Evolutionary conservation across 2,888 invertebrate genomes (phyloP), one percentile per base, ranked within the genome.

Genomic region (Ormyrus thymus): DNA sequence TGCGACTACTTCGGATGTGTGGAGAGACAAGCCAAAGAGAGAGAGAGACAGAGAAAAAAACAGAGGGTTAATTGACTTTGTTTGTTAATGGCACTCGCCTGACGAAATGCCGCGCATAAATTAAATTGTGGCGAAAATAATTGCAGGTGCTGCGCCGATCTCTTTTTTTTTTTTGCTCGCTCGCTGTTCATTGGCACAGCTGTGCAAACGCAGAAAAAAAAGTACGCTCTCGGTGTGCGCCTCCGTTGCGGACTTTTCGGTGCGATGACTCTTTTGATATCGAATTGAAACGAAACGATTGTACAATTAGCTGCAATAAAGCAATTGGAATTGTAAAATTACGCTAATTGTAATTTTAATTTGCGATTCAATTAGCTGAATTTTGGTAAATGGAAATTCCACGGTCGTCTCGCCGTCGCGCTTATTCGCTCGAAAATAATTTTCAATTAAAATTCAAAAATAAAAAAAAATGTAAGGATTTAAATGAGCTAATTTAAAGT

Each of bases 51-150:
- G 53, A 53, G 51, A 51, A 69, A 56, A 56, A 46, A 50, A 45
- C 53, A 15, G 46, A 56, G 61, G 75, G 65, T 75, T 79, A 71
- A 79, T 71, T 70, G 62, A 70, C 69, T 69, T 69, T 64, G 69
- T 69, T 73, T 69, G 62, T 50, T 66, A 68, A 73, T 58, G 62
- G 64, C 29, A 51, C 50, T 29, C 53, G 55, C 7, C 62, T 7
- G 43, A 8, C 15, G 58, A 78, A 58, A 78, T 58, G 55, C 51
- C 43, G 72, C 77, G 71, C 68, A 78, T 78, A 78, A 61, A 78
- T 78, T 78, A 69, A 68, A 69, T 68, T 68, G 11, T 62, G 61
- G 73, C 66, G 73, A 68, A 73, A 73, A 78, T 78, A 71, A 77
- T 77, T 71, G 65, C 62, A 76, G 71, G n/a, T 56, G 29, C n/a